These are phyloP conservation scores for Benitochromis conjunctus DNA, from an alignment of 2,113 vertebrate genomes.

Conservation along the genomic window DNA sequence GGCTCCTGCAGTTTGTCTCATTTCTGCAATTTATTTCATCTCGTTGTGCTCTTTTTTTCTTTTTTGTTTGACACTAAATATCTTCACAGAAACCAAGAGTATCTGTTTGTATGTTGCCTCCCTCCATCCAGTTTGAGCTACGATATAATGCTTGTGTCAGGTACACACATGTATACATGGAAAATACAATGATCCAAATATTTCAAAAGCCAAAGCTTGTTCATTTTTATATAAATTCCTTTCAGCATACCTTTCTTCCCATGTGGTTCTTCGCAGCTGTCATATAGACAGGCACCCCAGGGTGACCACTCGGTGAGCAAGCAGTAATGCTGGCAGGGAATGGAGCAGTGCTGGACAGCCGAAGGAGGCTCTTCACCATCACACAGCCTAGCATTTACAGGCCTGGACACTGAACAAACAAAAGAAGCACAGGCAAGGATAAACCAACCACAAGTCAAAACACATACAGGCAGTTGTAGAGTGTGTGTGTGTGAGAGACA, in stretches of 20 bases:
- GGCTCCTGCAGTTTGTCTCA: background rate
- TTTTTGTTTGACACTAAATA: background rate
- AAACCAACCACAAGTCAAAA: background rate
- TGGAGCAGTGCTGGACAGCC: constrained; percentile 77
- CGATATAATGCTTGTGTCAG: background rate
- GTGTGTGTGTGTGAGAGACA: background rate
- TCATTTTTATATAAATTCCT: background rate
- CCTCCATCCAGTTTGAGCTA: background rate
- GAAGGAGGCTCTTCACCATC: constrained; percentile 71
- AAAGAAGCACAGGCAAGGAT: background rate
- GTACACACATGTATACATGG: background rate
- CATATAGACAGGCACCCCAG: constrained; percentile 84
- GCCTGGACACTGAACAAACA: constrained; percentile 79
- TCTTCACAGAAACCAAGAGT: background rate
- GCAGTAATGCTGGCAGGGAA: constrained; percentile 80
- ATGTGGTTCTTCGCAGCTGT: constrained; percentile 84
- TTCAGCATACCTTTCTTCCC: constrained; percentile 79
- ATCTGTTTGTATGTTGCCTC: background rate
- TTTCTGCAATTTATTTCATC: background rate
- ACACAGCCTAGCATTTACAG: constrained; percentile 81
- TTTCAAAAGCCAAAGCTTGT: background rate
- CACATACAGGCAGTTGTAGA: background rate
- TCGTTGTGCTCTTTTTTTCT: background rate
- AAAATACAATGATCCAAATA: background rate
- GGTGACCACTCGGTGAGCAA: constrained; percentile 81